Base-by-base conservation (phyloP, 2,113 vertebrate genomes). In the Sialia sialis region DNA sequence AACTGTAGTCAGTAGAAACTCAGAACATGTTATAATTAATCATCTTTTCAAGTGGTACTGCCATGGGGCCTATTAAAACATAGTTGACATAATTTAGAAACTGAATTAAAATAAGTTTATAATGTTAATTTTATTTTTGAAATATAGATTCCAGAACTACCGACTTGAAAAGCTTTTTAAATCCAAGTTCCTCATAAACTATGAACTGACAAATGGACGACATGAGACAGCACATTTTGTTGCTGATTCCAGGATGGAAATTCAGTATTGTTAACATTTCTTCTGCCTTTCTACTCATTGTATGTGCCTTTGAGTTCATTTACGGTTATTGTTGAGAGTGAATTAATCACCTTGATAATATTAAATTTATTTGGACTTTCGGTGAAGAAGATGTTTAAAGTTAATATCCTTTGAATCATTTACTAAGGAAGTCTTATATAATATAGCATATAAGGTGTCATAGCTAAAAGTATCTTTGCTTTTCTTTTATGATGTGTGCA, bases 351-450 rank as follows among this genome's bases (percentile, higher is more conserved):
- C 52, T 83, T 52, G 55, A 70, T 83, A 89, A 67, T n/a, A 85
- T 87, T 89, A 92, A 69, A 92, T 87, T 94, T 97, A 94, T 86
- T 85, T 84, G 52, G 55, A 83, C 32, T 80, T 80, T 63, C 63
- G 70, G n/a, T 56, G 85, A 30, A 83, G 88, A 87, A 87, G 55
- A 36, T 85, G 11, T 72, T 92, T 92, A 89, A 93, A 95, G 25
- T 93, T 97, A 96, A 96, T 94, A 83, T 66, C 25, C 74, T 84
- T 93, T 95, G 89, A 91, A 94, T 83, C 90, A 96, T 94, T 92
- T 91, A 49, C 78, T 77, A 80, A 89, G 54, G n/a, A 84, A 94
- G n/a, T 91, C 63, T 59, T 76, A 48, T 11, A 69, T 27, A n/a
- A 51, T 49, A 34, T 9, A 74, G 6, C 6, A 34, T 63, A 91